These are phyloP conservation scores for Drosophila robusta DNA, from an alignment of 2,888 invertebrate species.

Conservation along the genomic window DNA sequence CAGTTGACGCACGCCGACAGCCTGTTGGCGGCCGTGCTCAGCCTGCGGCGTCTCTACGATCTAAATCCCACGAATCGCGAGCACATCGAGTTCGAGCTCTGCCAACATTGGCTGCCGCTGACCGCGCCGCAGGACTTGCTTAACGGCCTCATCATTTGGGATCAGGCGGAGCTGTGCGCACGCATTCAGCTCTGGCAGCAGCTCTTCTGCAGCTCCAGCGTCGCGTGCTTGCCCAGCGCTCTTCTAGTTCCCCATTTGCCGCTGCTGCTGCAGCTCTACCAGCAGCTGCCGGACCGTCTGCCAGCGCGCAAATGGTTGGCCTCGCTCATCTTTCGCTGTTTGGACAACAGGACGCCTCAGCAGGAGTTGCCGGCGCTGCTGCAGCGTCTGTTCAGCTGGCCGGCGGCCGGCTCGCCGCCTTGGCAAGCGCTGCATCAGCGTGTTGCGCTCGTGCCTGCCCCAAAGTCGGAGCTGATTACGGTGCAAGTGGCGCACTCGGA, in stretches of 20 bases:
- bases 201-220: constrained; percentile 81
- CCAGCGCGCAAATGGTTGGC: constrained; percentile 55
- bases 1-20: constrained; percentile 53
- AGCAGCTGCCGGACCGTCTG: constrained; percentile 61
- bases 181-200: constrained; percentile 71
- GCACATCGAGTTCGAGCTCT: constrained; percentile 51
- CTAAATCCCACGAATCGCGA: constrained; percentile 63
- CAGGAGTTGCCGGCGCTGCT: constrained; percentile 73
- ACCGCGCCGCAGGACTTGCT: constrained; percentile 71
- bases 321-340: constrained; percentile 71
- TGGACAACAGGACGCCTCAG: constrained; percentile 74
- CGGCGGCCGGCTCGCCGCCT: not conserved
- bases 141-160: constrained; percentile 80
- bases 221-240: constrained; percentile 81
- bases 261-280: constrained; percentile 75
- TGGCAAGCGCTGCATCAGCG: constrained; percentile 72
- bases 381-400: constrained; percentile 58
- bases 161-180: constrained; percentile 68
- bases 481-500: constrained; percentile 61
- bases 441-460: constrained; percentile 54
- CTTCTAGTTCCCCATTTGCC: constrained; percentile 75
- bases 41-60: constrained; percentile 77
- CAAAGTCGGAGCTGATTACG: constrained; percentile 28
- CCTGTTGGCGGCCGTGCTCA: constrained; percentile 73
- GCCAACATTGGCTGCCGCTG: constrained; percentile 60